These are phyloP conservation scores for Limanda limanda DNA, from an alignment of 2,113 vertebrate genomes.

Conservation along the genomic window DNA sequence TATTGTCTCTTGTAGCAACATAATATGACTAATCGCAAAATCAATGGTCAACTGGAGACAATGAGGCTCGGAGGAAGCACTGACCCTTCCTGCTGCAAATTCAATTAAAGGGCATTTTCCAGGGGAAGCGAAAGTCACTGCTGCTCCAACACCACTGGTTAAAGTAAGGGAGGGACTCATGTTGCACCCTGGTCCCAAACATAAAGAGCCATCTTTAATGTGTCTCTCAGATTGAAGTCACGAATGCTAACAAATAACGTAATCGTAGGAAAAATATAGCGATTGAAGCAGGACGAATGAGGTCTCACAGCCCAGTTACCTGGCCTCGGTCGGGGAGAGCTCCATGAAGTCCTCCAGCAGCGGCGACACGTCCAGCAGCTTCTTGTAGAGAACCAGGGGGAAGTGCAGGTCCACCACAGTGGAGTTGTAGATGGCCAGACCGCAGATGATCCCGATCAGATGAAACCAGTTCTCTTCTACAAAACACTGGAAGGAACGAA, in stretches of 20 bases:
- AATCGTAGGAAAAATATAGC: no score
- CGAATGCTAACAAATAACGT: neutral
- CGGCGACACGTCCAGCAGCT: slow-evolving; percentile 88
- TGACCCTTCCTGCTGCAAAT: slow-evolving; percentile 23
- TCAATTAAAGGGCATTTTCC: slow-evolving; percentile 10
- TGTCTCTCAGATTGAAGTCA: neutral
- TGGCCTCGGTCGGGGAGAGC: slow-evolving; percentile 94
- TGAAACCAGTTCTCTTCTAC: slow-evolving; percentile 98
- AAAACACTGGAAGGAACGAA: slow-evolving; percentile 87
- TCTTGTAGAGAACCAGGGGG: slow-evolving; percentile 95
- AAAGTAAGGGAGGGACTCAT: slow-evolving; percentile 16
- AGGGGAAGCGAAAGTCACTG: neutral
- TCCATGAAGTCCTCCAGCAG: slow-evolving; percentile 93
- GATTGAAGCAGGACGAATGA: no score
- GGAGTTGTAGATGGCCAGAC: slow-evolving; percentile 97
- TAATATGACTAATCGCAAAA: slow-evolving; percentile 33
- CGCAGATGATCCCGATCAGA: slow-evolving; percentile 94
- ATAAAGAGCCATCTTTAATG: neutral
- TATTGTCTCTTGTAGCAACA: slow-evolving; percentile 1
- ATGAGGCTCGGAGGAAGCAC: slow-evolving; percentile 27
- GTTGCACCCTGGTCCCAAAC: neutral
- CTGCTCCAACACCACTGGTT: slow-evolving; percentile 4
- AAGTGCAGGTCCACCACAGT: slow-evolving; percentile 97
- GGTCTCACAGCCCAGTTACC: slow-evolving; percentile 76
- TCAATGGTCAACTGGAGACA: slow-evolving; percentile 40